Conservation (phyloP, 2,797 vertebrate species). For the Paratrypauchen microcephalus region DNA sequence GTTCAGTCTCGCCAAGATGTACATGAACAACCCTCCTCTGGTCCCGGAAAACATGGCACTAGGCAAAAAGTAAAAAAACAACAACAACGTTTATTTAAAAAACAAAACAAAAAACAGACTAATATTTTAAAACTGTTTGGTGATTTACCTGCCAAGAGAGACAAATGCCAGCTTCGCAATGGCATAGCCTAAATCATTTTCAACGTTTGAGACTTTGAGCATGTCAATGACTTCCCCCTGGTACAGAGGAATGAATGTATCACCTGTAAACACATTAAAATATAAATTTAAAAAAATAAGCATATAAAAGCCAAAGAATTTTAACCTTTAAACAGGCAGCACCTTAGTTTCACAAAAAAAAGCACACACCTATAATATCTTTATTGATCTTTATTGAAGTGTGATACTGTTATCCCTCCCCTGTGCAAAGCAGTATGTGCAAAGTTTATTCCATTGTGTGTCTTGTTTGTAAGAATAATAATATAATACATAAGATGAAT, state of each 20-base stretch:
- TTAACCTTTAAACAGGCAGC: not conserved
- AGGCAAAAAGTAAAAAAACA: not conserved
- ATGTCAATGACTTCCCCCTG: conserved; percentile 83
- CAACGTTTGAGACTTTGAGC: conserved; percentile 57
- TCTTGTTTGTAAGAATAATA: not conserved
- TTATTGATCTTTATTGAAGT: not conserved
- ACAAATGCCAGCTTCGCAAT: conserved; percentile 74
- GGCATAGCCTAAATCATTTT: conserved; percentile 57
- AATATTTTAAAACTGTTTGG: not conserved
- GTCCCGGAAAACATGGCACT: conserved; percentile 70
- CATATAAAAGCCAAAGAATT: not conserved
- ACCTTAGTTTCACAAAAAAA: not conserved
- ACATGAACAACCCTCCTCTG: conserved; percentile 79
- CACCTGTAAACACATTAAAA: conserved; percentile 70
- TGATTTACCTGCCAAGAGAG: conserved; percentile 80
- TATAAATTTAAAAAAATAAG: not conserved
- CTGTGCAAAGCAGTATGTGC: not conserved
- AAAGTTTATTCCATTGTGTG: not conserved
- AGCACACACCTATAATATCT: not conserved
- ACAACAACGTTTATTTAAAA: not conserved
- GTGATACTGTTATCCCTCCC: not conserved
- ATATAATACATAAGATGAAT: too few species aligned
- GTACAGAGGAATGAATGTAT: conserved; percentile 80
- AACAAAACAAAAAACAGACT: not conserved
- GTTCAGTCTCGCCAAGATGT: conserved; percentile 72